These are phyloP conservation scores for Gnathonemus echidnorhynchus DNA, from an alignment of 2,113 vertebrate species.

Conservation along the genomic window DNA sequence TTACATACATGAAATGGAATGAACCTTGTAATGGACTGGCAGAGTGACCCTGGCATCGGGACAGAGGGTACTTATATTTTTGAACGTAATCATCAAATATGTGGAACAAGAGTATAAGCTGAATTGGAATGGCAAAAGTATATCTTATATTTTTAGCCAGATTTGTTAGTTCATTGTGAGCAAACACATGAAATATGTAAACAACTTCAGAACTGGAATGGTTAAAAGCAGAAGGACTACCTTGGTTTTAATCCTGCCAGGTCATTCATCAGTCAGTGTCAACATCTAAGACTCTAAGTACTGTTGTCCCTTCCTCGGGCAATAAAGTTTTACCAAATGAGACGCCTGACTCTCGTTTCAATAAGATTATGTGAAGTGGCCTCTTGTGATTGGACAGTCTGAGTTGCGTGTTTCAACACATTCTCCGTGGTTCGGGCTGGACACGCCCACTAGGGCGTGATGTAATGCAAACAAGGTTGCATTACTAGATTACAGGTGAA, in stretches of 20 bases:
- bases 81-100: neutral
- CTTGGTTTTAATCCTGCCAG: neutral
- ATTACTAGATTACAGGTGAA: neutral
- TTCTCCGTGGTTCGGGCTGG: neutral
- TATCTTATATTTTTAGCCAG: neutral
- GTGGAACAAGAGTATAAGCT: neutral
- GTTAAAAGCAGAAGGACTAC: neutral
- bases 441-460: neutral
- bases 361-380: slow-evolving; percentile 5
- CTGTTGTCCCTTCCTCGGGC: neutral
- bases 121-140: neutral
- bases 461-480: neutral
- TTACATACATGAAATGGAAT: neutral
- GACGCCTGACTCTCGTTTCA: neutral
- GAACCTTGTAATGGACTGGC: neutral
- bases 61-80: neutral
- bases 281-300: neutral
- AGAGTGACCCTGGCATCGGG: neutral
- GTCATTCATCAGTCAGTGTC: neutral
- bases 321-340: neutral
- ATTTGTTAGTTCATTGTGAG: neutral
- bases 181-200: neutral
- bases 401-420: neutral
- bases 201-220: neutral
- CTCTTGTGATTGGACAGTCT: slow-evolving; percentile 3